Percentiles rank a stretch among this genome's conserved stretches.
Evolutionary conservation across 2,888 invertebrate species (phyloP).

Genomic region (Scelioninae gen. 2): DNA sequence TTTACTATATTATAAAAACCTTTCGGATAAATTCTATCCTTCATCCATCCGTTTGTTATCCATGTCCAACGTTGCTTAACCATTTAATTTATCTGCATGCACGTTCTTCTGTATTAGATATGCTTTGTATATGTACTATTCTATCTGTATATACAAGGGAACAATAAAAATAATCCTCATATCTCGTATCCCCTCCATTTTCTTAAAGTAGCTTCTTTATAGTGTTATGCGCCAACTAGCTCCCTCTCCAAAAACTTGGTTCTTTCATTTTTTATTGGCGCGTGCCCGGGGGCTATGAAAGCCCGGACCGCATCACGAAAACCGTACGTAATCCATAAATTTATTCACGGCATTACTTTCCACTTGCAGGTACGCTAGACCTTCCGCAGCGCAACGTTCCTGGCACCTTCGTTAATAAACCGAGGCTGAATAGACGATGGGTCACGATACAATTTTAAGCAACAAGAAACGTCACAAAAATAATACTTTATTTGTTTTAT

Average conservation of each 20-base stretch:
- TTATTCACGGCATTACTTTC: slow-evolving; percentile 17
- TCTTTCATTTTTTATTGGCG: slow-evolving; percentile 8
- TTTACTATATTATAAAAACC: no score
- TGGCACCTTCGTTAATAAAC: slow-evolving; percentile 15
- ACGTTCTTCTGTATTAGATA: no score
- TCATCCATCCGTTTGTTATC: no score
- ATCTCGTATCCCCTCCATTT: no score
- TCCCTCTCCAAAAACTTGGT: background rate
- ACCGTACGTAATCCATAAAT: slow-evolving; percentile 9
- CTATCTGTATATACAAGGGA: no score
- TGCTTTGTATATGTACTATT: no score
- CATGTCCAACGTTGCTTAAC: no score
- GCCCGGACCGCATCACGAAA: background rate
- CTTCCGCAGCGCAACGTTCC: slow-evolving; percentile 3
- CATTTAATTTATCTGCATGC: no score
- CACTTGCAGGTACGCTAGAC: slow-evolving; percentile 3
- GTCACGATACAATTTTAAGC: slow-evolving; percentile 7
- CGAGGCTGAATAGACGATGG: background rate
- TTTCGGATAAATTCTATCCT: no score
- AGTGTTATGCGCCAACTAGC: background rate
- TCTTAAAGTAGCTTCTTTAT: no score
- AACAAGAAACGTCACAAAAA: background rate
- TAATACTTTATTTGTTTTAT: background rate
- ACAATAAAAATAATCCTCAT: no score
- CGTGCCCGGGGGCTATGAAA: slow-evolving; percentile 8